Base-by-base conservation (phyloP, 2,113 vertebrate genomes). In the Ageneiosus marmoratus region DNA sequence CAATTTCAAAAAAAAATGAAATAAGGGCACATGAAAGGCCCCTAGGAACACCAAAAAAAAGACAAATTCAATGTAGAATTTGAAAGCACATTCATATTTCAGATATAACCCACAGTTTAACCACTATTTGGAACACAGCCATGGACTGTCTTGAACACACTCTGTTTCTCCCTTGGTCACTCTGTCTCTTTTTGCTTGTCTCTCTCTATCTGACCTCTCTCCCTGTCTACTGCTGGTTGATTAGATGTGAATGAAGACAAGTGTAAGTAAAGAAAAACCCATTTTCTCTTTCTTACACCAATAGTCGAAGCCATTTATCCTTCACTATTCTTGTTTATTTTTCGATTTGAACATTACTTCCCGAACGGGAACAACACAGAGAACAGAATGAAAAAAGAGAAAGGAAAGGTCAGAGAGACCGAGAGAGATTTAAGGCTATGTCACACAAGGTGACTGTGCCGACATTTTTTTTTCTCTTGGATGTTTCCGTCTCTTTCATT, bases 391-490 rank as follows among this genome's bases (percentile, higher is more conserved):
- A n/a, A 63, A n/a, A 74, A 20, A 15, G 13, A n/a, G 53, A 24
- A 22, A 22, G 51, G n/a, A 75, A 27, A 56, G 46, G 37, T 15
- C 27, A 46, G 32, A 16, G 9, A 51, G n/a, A 24, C 20, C 46
- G 34, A 44, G 55, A 63, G 12, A 56, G 44, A 65, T n/a, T n/a
- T 5, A 72, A 46, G 41, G 41, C 69, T 73, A 3, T 27, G 44
- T 7, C n/a, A 50, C 84, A 44, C 13, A 77, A 73, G 53, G 60
- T 82, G 79, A 85, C 74, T 48, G 73, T 72, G 55, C 75, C 79
- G 84, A 86, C 84, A 80, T 86, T 83, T 86, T 77, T 75, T 72
- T 75, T 78, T 16, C 62, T 60, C 41, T 63, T 74, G 60, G 41
- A 70, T 81, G 56, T 79, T 56, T 75, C 56, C 72, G 29, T 86